Base-by-base conservation (phyloP, 2,113 vertebrate genomes). In the Triplophysa siluroides region DNA sequence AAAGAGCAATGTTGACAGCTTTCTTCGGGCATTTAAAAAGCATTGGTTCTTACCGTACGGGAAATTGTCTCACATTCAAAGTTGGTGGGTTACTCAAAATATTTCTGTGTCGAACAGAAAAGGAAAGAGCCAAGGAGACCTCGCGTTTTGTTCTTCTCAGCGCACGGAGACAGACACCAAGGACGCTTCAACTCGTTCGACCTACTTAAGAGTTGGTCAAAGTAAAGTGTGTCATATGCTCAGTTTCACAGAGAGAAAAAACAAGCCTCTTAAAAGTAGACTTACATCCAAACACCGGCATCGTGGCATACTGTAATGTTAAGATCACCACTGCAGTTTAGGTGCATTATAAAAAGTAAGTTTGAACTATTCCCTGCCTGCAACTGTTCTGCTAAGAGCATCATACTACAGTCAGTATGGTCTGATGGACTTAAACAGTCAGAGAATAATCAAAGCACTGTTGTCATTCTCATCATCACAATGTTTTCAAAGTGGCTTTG, bases 201-300 rank as follows among this genome's bases (percentile, higher is more conserved):
- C 88, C 88, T 88, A 89, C 75, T 86, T 77, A 83, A 83, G 66
- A 84, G 69, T 86, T 83, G 79, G 63, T 79, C 63, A 64, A 80
- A 77, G 71, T 64, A 70, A 87, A 87, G 88, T 83, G 50, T 85
- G 81, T 89, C 85, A 87, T 71, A 84, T 58, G 63, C 78, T 60
- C 83, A 81, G 72, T 69, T 66, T 82, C 58, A 79, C 85, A 45
- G 80, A 75, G 47, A 79, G 86, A 76, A 79, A 81, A 71, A 69
- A 21, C 61, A 81, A 82, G 63, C 63, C 4, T 60, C 12, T 62
- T 45, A 19, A 83, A 64, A 24, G n/a, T 45, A 12, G 43, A 12
- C 43, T 45, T 45, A 11, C 4, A 45, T 11, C 43, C 13, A 50
- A 9, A 63, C n/a, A 41, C 23, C 26, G 8, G 1, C 52, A 52